A percentile compares a stretch with the other conserved stretches of the same genome.
These are phyloP conservation scores for Habrosyne pyritoides DNA, from an alignment of 2,888 invertebrate species.

Conservation along the genomic window DNA sequence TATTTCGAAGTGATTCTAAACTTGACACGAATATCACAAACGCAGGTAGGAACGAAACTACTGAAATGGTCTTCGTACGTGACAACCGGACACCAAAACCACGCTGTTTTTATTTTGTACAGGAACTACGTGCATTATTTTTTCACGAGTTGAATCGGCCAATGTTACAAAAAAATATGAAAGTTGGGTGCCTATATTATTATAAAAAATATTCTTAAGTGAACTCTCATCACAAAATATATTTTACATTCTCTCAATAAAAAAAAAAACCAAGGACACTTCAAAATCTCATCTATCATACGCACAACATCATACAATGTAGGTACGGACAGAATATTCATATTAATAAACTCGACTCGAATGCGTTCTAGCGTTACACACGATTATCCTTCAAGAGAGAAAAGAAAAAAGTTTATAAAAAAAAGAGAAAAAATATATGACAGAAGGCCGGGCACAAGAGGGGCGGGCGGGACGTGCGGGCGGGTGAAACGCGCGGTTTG, in stretches of 20 bases:
- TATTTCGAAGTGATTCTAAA: constrained; percentile 9
- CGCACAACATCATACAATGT: constrained; percentile 33
- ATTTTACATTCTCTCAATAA: background rate
- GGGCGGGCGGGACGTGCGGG: constrained; percentile 51
- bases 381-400: constrained; percentile 68
- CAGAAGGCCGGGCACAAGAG: constrained; percentile 49
- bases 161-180: too few species aligned
- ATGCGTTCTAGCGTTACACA: constrained; percentile 74
- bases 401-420: constrained; percentile 42
- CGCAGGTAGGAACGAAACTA: background rate
- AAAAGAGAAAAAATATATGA: constrained; percentile 53
- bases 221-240: too few species aligned
- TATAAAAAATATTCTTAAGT: too few species aligned
- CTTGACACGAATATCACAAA: constrained; percentile 11
- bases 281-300: constrained; percentile 36
- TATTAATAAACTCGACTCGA: constrained; percentile 64
- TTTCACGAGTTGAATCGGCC: too few species aligned
- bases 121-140: too few species aligned
- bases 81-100: too few species aligned
- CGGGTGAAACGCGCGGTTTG: constrained; percentile 70
- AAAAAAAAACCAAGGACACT: constrained; percentile 3
- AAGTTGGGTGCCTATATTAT: too few species aligned
- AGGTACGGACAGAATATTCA: constrained; percentile 57
- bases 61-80: too few species aligned
- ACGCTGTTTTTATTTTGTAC: too few species aligned